Evolutionary conservation across 2,888 invertebrate genomes (phyloP).

Genomic region (Pelosia muscerda): DNA sequence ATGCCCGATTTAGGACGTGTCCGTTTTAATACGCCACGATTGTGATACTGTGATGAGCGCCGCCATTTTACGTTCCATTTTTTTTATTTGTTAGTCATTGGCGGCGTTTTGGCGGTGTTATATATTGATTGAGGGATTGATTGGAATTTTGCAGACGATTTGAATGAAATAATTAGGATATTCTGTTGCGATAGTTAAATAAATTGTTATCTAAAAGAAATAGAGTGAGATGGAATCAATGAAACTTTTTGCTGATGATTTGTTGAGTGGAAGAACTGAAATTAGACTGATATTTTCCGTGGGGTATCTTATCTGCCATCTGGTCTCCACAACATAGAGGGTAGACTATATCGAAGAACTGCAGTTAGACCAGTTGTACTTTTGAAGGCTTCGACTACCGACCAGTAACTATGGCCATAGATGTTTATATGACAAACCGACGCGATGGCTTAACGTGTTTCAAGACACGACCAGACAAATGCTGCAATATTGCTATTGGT

Average conservation of each 20-base stretch:
- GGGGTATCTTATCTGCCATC: no score
- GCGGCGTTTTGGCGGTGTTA: conserved; percentile 20
- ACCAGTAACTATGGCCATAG: no score
- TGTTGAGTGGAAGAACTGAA: neutral
- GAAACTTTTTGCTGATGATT: neutral
- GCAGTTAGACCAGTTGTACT: no score
- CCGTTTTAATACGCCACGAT: conserved; percentile 54
- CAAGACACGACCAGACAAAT: no score
- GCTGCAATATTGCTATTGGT: no score
- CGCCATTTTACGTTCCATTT: conserved; percentile 29
- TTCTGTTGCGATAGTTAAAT: conserved; percentile 11
- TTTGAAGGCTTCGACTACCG: no score
- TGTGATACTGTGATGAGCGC: conserved; percentile 25
- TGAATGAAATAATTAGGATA: conserved; percentile 14
- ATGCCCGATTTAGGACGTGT: conserved; percentile 59
- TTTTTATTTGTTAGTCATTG: conserved; percentile 11
- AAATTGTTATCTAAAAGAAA: neutral
- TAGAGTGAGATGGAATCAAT: conserved; percentile 1
- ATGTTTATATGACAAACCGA: no score
- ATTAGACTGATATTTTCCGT: no score
- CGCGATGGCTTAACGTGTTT: no score
- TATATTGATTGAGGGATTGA: conserved; percentile 30
- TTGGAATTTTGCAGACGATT: conserved; percentile 20
- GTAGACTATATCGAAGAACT: no score
- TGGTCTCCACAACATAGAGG: no score